Evolutionary conservation across 2,797 vertebrate genomes (phyloP), one percentile per base, ranked within the genome.

Genomic region (Delichon dasypus): DNA sequence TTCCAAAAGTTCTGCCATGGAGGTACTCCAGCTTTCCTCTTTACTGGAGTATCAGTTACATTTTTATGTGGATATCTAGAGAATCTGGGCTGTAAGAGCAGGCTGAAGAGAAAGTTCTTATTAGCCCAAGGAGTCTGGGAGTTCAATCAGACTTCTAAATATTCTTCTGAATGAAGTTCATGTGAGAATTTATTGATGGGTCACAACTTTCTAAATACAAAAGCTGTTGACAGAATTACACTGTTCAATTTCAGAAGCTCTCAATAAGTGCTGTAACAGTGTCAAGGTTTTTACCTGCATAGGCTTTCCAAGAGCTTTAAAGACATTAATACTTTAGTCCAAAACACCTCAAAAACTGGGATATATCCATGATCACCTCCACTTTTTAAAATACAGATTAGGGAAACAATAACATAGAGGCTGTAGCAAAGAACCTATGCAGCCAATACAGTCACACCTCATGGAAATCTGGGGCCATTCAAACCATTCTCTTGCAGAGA

Each of bases 1-100:
- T 86, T 93, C 26, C 7, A 11, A 54, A 89, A 94, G 53, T 76
- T 66, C 88, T 73, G 66, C 54, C 40, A 53, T 6, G 26, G 53
- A 92, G 47, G 54, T 85, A 83, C 72, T 93, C 85, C 81, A 89
- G 79, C 27, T 86, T 76, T n/a, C 25, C 64, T 73, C 16, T 92
- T 91, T 67, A 81, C 48, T 62, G n/a, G 23, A 70, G 29, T 34
- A 83, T 78, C 74, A 77, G 47, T 71, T 92, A 88, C n/a, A 67
- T 73, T 78, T 83, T 88, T 70, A 75, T 45, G 70, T 34, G 50
- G 65, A 2, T 64, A 92, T 73, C 50, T 79, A 67, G 57, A 61
- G 27, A 85, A 77, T 40, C 48, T 67, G 44, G 36, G 58, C 70
- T 66, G 16, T 60, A 70, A 75, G 27, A 76, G 21, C 26, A 64